Percentiles rank a stretch among this genome's conserved stretches.
Conservation (phyloP, 1,140 invertebrate species). For the Pachypsylla venusta region DNA sequence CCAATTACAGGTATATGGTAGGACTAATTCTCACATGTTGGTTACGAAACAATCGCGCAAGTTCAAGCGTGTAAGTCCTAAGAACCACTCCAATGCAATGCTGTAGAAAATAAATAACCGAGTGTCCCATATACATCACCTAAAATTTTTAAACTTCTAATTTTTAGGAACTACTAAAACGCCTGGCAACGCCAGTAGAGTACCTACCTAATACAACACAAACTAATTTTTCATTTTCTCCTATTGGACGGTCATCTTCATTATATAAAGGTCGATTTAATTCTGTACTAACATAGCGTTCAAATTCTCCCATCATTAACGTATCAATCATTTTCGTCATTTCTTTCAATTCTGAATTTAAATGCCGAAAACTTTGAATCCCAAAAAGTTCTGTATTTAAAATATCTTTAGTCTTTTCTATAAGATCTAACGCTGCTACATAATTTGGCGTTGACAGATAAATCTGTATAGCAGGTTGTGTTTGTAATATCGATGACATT, state of each 20-base stretch:
- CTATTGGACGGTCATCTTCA: slow-evolving; percentile 42
- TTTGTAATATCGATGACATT: slow-evolving; percentile 92
- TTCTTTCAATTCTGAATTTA: slow-evolving; percentile 90
- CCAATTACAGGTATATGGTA: no score
- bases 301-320: slow-evolving; percentile 92
- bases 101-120: no score
- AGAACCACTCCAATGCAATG: no score
- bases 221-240: slow-evolving; percentile 37
- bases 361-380: slow-evolving; percentile 85
- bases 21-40: no score
- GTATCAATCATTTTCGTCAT: slow-evolving; percentile 92
- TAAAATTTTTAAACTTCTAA: background rate
- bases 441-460: slow-evolving; percentile 91
- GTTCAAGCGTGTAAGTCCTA: no score
- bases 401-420: slow-evolving; percentile 91
- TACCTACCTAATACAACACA: slow-evolving; percentile 15
- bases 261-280: slow-evolving; percentile 72
- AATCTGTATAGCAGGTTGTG: slow-evolving; percentile 91
- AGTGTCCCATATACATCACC: no score
- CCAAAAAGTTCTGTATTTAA: slow-evolving; percentile 75
- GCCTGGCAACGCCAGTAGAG: background rate
- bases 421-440: slow-evolving; percentile 91
- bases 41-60: no score
- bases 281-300: slow-evolving; percentile 77
- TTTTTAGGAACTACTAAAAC: background rate